These are phyloP conservation scores for Dolichotis patagonum DNA, from an alignment of 2,113 vertebrate genomes.

Conservation along the genomic window DNA sequence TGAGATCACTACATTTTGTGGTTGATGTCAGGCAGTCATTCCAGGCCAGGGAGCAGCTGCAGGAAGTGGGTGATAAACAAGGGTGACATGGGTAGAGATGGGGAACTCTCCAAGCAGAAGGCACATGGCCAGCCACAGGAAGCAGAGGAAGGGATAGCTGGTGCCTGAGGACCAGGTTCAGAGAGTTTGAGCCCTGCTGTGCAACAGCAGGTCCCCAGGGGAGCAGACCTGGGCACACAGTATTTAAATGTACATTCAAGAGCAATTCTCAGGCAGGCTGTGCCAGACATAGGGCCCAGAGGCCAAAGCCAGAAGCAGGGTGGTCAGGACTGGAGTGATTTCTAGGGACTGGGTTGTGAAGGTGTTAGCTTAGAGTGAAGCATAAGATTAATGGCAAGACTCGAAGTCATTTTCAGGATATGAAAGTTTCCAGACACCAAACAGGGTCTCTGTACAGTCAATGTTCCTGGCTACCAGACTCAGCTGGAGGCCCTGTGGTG, in stretches of 20 bases:
- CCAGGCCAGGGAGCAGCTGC: neutral
- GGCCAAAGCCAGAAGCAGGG: neutral
- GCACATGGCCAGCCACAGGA: neutral
- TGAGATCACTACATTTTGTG: neutral
- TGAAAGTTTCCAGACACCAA: neutral
- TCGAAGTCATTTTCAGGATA: neutral
- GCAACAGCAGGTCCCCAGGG: neutral
- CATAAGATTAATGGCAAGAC: neutral
- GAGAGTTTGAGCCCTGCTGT: neutral
- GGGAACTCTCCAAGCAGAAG: neutral
- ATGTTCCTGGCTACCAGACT: neutral
- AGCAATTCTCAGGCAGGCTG: neutral
- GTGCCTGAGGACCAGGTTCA: neutral
- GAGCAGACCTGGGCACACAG: neutral
- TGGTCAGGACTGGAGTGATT: neutral
- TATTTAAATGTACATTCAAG: neutral
- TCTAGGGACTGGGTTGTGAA: neutral
- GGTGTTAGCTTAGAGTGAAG: neutral
- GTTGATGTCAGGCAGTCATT: neutral
- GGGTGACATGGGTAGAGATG: neutral
- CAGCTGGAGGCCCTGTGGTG: neutral
- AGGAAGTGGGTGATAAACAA: neutral
- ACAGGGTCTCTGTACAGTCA: neutral
- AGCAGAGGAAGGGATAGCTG: neutral
- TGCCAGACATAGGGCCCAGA: neutral